Evolutionary conservation across 2,113 vertebrate genomes (phyloP), one percentile per base, ranked within the genome.

Genomic region (Plecturocebus donacophilus): DNA sequence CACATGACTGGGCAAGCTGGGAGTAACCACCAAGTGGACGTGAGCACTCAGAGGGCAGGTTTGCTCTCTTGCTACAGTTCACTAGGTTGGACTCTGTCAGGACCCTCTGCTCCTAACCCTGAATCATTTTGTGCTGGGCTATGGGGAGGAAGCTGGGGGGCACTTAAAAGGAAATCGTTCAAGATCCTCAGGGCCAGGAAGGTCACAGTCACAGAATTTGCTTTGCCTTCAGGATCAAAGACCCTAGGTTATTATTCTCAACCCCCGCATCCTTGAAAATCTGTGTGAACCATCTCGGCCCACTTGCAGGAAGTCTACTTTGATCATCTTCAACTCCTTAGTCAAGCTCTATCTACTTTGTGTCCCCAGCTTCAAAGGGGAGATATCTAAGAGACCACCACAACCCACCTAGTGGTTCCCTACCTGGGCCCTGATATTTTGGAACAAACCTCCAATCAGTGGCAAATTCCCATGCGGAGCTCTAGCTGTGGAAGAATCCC

Each of bases 381-480:
- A 94, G 71, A 82, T 9, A 76, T 7, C 47, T 47, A n/a, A 87
- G 30, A 80, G 68, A 61, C 45, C 1, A 73, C 88, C n/a, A 54
- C 7, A 49, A 38, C 87, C 66, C 56, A 96, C 30, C 1, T 1
- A 14, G 20, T 21, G 40, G 32, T 75, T 93, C 79, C 81, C 68
- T 45, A 42, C 58, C 66, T 76, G 58, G 61, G 61, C 79, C 47
- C 49, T 76, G 56, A 91, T 56, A 87, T 87, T 85, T 70, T 93
- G 19, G 54, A 87, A 71, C 35, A 30, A 70, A 89, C 25, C 79
- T 87, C 75, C 45, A 35, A 89, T 82, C 61, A 77, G 23, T 58
- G 66, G 66, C 82, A 91, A 97, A 91, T 87, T 93, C 96, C 87
- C 83, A 94, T 52, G 58, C 54, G 70, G 38, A 61, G 71, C 58